These are phyloP conservation scores for Zapornia atra DNA, from an alignment of 2,113 vertebrate genomes.

Conservation along the genomic window DNA sequence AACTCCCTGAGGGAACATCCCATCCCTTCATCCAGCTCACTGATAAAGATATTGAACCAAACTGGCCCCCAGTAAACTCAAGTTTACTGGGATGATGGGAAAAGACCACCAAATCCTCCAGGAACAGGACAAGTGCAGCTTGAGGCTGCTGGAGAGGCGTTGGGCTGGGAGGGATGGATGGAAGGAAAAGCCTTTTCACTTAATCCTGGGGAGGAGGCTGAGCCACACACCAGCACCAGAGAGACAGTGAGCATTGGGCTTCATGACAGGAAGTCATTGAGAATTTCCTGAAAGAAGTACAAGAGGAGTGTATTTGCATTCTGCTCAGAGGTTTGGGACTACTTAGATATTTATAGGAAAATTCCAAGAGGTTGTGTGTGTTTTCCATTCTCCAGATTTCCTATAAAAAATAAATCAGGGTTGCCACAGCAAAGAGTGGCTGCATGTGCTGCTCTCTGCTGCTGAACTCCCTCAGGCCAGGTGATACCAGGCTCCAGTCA, in stretches of 20 bases:
- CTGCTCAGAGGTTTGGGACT: slow-evolving; percentile 11
- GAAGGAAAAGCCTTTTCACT: not conserved
- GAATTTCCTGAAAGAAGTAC: slow-evolving; percentile 44
- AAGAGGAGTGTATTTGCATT: not conserved
- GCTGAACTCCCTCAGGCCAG: fast-evolving
- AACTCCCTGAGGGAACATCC: too few species aligned
- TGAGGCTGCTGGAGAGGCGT: not conserved
- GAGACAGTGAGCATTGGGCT: slow-evolving; percentile 13
- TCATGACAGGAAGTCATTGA: slow-evolving; percentile 24
- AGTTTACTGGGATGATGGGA: not conserved
- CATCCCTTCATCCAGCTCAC: too few species aligned
- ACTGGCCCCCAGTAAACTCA: too few species aligned
- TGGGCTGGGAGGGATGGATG: not conserved
- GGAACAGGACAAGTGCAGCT: not conserved
- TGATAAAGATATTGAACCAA: too few species aligned
- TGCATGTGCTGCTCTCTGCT: not conserved
- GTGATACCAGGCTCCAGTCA: fast-evolving
- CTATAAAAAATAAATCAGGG: slow-evolving; percentile 40
- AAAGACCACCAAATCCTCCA: not conserved
- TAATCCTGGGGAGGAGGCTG: not conserved
- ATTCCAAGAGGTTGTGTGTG: not conserved
- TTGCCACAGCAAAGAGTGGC: not conserved
- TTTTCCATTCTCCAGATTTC: slow-evolving; percentile 29
- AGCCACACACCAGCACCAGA: too few species aligned
- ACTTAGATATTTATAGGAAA: slow-evolving; percentile 61